Evolutionary conservation across 2,113 vertebrate genomes (phyloP).

Genomic region (Pangasianodon gigas): DNA sequence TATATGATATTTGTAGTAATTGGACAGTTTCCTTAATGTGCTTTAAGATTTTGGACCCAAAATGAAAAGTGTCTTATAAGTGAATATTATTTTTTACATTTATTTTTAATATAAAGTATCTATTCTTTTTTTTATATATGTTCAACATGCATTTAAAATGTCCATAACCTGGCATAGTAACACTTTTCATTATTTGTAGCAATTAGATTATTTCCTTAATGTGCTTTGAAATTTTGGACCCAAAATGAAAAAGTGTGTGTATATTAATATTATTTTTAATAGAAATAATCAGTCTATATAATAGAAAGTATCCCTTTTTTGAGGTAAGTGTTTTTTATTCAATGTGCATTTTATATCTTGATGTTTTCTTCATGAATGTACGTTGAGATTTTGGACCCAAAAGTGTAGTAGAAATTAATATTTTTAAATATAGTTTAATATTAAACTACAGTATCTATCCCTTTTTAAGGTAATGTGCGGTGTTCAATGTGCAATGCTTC

Average conservation of each 20-base stretch:
- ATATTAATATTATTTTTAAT: not conserved
- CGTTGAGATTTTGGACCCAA: no score
- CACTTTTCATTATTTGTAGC: not conserved
- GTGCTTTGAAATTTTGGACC: not conserved
- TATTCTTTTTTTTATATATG: not conserved
- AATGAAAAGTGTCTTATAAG: not conserved
- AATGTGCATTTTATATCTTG: not conserved
- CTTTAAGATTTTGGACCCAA: not conserved
- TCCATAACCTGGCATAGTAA: not conserved
- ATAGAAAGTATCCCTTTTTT: not conserved
- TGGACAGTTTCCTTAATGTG: not conserved
- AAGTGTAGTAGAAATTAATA: not conserved
- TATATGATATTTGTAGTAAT: not conserved
- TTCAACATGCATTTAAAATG: not conserved
- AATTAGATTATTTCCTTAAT: not conserved
- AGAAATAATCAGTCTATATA: not conserved
- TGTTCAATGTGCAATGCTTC: not conserved
- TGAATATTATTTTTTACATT: not conserved
- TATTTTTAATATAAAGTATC: not conserved
- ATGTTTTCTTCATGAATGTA: not conserved
- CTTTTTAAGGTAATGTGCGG: not conserved
- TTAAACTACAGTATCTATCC: not conserved
- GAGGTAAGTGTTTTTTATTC: not conserved
- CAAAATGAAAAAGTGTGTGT: no score
- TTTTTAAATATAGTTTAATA: not conserved